Evolutionary conservation across 1,140 invertebrate genomes (phyloP), one percentile per base, ranked within the genome.

Genomic region (Lepidostoma basale): DNA sequence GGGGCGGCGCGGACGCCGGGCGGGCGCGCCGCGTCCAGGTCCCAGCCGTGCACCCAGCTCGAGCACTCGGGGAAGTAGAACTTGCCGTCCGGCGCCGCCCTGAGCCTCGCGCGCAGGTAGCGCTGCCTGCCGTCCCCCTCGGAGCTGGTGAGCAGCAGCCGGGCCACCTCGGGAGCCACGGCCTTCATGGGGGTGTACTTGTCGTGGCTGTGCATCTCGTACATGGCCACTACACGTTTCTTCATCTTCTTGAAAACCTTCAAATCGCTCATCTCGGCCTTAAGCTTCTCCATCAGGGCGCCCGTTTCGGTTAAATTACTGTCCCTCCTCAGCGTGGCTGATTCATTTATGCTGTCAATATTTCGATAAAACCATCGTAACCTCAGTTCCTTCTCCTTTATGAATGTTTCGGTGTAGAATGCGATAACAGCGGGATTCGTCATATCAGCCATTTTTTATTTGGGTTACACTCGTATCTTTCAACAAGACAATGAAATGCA

Each of bases 1-100:
- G 77, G 74, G 0, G 75, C 71, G 1, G 65, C 70, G 25, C 74
- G 6, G 0, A 69, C 66, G 0, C n/a, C n/a, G n/a, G n/a, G n/a
- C n/a, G n/a, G n/a, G n/a, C n/a, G n/a, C n/a, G 75, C 69, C 42
- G 76, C 67, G 62, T 77, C 77, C 65, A 80, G 77, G 49, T 78
- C 77, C 81, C 81, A 82, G 3, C 81, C 81, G 73, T 82, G 81
- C 71, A 81, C 78, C 77, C 77, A 80, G 56, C 70, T 81, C 1
- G 79, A 72, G 5, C 69, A 58, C 36, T 77, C 42, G 1, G 79
- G 77, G 67, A 76, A 81, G 49, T 73, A 74, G 39, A 76, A 79
- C 80, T 77, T 82, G 1, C 81, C 79, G 49, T 81, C 79, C 0
- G 80, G 79, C n/a, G 74, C 33, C 70, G 80, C 78, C 64, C 78